Evolutionary conservation across 2,113 vertebrate species (phyloP), one percentile per base, ranked within the genome.

Genomic region (Morone chrysops): DNA sequence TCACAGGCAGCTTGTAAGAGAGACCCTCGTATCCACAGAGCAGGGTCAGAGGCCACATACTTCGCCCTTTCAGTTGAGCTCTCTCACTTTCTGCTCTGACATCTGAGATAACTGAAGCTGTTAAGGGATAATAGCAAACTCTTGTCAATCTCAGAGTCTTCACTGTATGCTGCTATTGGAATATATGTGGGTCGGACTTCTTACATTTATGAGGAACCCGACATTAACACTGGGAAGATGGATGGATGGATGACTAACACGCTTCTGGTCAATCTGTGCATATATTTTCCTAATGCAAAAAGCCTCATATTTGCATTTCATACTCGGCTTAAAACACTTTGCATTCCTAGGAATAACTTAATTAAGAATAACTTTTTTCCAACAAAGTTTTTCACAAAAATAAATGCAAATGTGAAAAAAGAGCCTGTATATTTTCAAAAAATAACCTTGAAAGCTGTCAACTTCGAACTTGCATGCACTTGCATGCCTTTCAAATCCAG

Each of bases 221-320:
- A 5, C 20, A 47, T 38, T 6, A 40, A 6, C 22, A 48, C 36
- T 31, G 20, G 17, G n/a, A 6, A 47, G n/a, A 31, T 31, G 31
- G 47, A 18, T 25, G 53, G 0, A 6, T 4, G 18, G 60, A 36
- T 22, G 50, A 75, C 54, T 20, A 47, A 41, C 4, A 54, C 50
- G 17, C 62, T n/a, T 47, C 25, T n/a, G 20, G 8, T 41, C 47
- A 50, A 41, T 73, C 36, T 62, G 45, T 41, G 25, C 36, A 40
- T 9, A 31, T 4, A 92, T 91, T 94, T 94, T 73, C 82, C 77
- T 92, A 87, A 92, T 92, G 90, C 92, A 93, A 93, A 93, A 87
- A 45, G 10, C 41, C 2, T 71, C 14, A 2, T 3, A 92, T 94
- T 94, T 94, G 88, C 91, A 94, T 93, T 16, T 45, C 8, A 22